These are phyloP conservation scores for Phylloscopus whistleri DNA, from an alignment of 2,113 vertebrate genomes.

Conservation along the genomic window DNA sequence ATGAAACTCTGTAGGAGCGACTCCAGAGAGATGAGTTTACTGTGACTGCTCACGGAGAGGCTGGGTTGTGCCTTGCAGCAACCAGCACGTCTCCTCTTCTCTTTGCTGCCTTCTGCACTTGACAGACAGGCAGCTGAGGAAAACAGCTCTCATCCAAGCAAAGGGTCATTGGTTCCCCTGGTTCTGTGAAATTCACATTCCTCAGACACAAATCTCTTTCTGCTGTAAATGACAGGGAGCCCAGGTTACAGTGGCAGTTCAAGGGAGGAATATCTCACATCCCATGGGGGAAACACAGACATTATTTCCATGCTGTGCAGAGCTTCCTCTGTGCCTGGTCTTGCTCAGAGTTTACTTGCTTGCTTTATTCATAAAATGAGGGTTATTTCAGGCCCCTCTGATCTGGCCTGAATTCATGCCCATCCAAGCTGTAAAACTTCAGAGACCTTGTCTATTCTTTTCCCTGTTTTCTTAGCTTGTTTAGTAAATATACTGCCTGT, in stretches of 20 bases:
- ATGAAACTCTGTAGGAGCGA: not conserved
- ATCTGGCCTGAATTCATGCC: not conserved
- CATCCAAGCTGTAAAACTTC: not conserved
- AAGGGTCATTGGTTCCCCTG: not conserved
- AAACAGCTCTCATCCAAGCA: not conserved
- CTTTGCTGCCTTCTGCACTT: not conserved
- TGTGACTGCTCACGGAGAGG: fast-evolving
- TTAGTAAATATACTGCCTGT: not conserved
- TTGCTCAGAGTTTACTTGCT: not conserved
- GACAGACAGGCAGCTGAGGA: not conserved
- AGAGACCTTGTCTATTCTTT: not conserved
- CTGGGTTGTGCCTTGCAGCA: not conserved
- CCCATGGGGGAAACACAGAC: not conserved
- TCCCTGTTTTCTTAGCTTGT: not conserved
- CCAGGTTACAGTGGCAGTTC: not conserved
- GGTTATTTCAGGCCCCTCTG: not conserved
- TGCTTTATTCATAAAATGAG: not conserved
- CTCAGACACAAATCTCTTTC: not conserved
- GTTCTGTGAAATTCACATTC: not conserved
- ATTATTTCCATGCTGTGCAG: not conserved
- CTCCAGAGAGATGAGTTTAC: not conserved
- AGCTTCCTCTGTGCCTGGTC: not conserved
- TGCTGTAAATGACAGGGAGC: not conserved
- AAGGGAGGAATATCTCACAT: not conserved
- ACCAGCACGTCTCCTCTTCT: not conserved